phyloP scores from a whole-genome alignment of 37 sponge, comb jelly and placozoan genomes.

The Hexactinellida sp. region DNA sequence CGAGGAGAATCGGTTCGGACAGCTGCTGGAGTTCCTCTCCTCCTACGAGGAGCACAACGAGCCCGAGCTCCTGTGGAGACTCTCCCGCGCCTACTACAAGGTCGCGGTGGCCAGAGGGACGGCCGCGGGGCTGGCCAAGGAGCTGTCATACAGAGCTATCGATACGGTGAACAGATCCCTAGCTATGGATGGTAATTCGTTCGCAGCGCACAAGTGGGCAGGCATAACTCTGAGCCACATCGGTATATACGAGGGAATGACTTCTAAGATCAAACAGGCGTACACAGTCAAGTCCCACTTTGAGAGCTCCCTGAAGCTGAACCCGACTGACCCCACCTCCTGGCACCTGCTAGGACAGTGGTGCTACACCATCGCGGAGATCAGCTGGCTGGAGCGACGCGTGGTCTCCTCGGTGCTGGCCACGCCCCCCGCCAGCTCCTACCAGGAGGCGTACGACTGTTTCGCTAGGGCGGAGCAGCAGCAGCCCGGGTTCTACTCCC shows the following conservation, averaged over 20 bases:
- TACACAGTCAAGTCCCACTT: not conserved
- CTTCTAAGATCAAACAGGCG: not conserved
- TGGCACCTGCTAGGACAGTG: conserved; percentile 1
- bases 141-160: not conserved
- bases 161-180: not conserved
- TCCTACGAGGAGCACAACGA: not conserved
- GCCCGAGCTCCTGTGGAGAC: not conserved
- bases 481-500: not conserved
- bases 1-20: not conserved
- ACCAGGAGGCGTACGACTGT: not conserved
- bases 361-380: not conserved
- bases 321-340: not conserved
- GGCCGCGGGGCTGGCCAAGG: not conserved
- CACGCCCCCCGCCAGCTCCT: not conserved
- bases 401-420: not conserved
- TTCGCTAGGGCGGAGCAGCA: not conserved
- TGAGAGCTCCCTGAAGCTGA: not conserved
- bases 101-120: not conserved
- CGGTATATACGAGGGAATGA: not conserved
- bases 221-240: conserved; percentile 4
- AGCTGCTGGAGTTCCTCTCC: not conserved
- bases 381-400: not conserved
- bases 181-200: not conserved
- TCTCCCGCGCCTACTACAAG: not conserved
- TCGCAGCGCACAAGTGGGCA: not conserved